Evolutionary conservation across 2,888 invertebrate species (phyloP).

Genomic region (Orthonevra nobilis): DNA sequence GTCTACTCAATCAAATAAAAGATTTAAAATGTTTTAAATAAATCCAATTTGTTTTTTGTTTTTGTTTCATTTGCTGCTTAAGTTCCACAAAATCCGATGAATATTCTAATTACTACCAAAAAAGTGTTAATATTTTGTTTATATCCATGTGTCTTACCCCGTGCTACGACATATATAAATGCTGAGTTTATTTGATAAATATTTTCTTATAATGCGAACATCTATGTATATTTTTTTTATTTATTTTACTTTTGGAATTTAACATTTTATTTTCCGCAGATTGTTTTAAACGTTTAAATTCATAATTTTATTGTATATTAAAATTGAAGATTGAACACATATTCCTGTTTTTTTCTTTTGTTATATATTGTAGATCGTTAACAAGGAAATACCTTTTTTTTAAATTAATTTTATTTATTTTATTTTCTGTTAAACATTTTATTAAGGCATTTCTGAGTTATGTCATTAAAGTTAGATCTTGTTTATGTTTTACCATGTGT

Average conservation of each 20-base stretch:
- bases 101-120: too few species aligned
- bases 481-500: constrained; percentile 43
- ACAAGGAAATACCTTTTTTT: constrained; percentile 17
- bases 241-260: constrained; percentile 6
- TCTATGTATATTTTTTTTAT: background rate
- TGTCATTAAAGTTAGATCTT: constrained; percentile 27
- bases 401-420: background rate
- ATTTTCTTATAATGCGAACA: constrained; percentile 11
- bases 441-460: constrained; percentile 42
- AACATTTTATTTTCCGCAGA: background rate
- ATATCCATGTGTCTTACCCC: constrained; percentile 10
- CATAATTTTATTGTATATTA: constrained; percentile 18
- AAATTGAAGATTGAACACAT: constrained; percentile 57
- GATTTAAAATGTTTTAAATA: background rate
- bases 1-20: background rate
- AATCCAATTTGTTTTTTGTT: background rate
- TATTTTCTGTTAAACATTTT: background rate
- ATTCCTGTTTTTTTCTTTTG: constrained; percentile 22
- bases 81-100: constrained; percentile 13
- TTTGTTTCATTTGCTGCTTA: background rate
- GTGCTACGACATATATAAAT: constrained; percentile 49
- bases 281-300: constrained; percentile 26
- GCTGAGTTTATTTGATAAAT: constrained; percentile 17
- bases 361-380: constrained; percentile 16
- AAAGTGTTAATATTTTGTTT: background rate